A percentile compares a stretch with the other conserved stretches of the same genome.
These are phyloP conservation scores for Cardiocondyla obscurior DNA, from an alignment of 1,140 invertebrate species.

Conservation along the genomic window DNA sequence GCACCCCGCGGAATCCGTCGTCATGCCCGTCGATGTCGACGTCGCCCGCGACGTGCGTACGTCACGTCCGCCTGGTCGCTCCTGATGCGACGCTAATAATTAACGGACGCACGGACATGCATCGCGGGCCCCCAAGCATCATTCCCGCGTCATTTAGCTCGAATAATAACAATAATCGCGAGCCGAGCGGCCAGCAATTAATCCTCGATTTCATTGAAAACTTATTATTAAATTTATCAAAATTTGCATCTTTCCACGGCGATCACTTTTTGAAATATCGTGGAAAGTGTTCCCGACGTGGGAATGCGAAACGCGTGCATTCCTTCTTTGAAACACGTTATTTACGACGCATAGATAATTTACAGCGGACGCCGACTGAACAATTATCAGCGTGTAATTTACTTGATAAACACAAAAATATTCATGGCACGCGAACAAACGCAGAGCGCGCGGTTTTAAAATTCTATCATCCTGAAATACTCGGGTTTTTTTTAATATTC, in stretches of 20 bases:
- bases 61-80: constrained; percentile 1
- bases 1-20: constrained; percentile 12
- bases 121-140: neutral
- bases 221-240: too few species aligned
- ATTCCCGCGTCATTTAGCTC: neutral
- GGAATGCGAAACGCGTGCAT: too few species aligned
- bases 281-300: too few species aligned
- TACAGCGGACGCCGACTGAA: too few species aligned
- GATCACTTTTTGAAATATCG: neutral
- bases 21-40: neutral
- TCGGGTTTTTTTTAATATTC: too few species aligned
- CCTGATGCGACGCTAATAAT: constrained; percentile 29
- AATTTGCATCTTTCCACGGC: neutral
- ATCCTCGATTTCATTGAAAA: too few species aligned
- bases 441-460: neutral
- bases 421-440: neutral
- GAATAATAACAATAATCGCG: neutral
- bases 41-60: constrained; percentile 36
- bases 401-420: neutral
- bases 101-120: constrained; percentile 30
- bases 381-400: too few species aligned
- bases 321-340: too few species aligned
- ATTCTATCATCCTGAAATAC: neutral
- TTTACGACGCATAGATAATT: too few species aligned
- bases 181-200: neutral